phyloP scores from a whole-genome alignment of 2,113 vertebrate species.

The Sebastes fasciatus region DNA sequence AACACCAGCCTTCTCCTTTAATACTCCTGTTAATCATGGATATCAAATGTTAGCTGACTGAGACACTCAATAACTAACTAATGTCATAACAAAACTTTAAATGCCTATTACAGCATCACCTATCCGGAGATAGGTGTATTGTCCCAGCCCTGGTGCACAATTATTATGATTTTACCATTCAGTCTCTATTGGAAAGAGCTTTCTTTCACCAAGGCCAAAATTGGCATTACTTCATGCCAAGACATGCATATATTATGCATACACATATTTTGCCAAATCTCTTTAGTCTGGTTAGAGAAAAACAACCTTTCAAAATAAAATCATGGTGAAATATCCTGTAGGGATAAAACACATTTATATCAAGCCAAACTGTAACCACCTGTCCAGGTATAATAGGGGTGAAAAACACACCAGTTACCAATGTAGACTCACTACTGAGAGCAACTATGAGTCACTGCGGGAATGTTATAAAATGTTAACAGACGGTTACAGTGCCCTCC shows the following conservation, averaged over 20 bases:
- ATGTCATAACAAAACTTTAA: neutral
- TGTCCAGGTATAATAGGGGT: neutral
- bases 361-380: neutral
- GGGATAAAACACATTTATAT: neutral
- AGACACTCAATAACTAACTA: neutral
- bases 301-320: slow-evolving; percentile 2
- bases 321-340: neutral
- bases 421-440: neutral
- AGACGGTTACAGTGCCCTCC: neutral
- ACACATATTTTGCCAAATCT: neutral
- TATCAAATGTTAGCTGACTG: neutral
- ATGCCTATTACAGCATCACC: neutral
- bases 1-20: neutral
- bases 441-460: neutral
- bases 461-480: slow-evolving; percentile 8
- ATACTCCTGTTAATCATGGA: too few relatives aligned
- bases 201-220: neutral
- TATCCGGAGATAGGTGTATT: too few relatives aligned
- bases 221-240: neutral
- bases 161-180: neutral
- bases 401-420: neutral
- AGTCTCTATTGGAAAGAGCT: neutral
- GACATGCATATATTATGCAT: neutral
- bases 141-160: too few relatives aligned
- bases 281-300: neutral